Conservation (phyloP, 2,113 vertebrate genomes). For the Tenrec ecaudatus region DNA sequence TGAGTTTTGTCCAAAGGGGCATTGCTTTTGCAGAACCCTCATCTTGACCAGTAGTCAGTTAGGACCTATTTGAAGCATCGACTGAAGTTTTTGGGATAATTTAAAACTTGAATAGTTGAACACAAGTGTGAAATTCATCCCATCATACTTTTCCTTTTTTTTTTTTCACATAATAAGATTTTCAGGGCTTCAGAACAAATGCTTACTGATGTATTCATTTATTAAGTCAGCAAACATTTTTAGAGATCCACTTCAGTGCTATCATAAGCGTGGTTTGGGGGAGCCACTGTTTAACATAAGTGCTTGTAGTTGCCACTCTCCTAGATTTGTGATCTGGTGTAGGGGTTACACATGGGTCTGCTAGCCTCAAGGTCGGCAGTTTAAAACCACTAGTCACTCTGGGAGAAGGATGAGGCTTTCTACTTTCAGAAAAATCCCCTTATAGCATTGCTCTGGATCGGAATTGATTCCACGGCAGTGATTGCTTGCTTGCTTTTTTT, state of each 20-base stretch:
- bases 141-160: neutral
- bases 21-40: slow-evolving; percentile 42
- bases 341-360: neutral
- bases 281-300: slow-evolving; percentile 51
- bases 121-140: slow-evolving; percentile 14
- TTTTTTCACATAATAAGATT: slow-evolving; percentile 36
- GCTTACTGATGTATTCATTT: slow-evolving; percentile 33
- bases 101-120: slow-evolving; percentile 44
- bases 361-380: too few relatives aligned
- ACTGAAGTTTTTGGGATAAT: slow-evolving; percentile 41
- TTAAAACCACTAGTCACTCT: too few relatives aligned
- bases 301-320: neutral
- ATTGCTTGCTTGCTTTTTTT: too few relatives aligned
- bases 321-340: slow-evolving; percentile 24
- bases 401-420: too few relatives aligned
- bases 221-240: slow-evolving; percentile 31
- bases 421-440: too few relatives aligned
- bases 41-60: slow-evolving; percentile 37
- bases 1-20: slow-evolving; percentile 25
- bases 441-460: too few relatives aligned
- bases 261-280: slow-evolving; percentile 48
- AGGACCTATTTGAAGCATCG: slow-evolving; percentile 37
- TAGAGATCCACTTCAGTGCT: neutral
- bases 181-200: slow-evolving; percentile 50
- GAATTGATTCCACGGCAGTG: too few relatives aligned